Conservation (phyloP, 2,888 invertebrate genomes). For the Apotomis turbidana region DNA sequence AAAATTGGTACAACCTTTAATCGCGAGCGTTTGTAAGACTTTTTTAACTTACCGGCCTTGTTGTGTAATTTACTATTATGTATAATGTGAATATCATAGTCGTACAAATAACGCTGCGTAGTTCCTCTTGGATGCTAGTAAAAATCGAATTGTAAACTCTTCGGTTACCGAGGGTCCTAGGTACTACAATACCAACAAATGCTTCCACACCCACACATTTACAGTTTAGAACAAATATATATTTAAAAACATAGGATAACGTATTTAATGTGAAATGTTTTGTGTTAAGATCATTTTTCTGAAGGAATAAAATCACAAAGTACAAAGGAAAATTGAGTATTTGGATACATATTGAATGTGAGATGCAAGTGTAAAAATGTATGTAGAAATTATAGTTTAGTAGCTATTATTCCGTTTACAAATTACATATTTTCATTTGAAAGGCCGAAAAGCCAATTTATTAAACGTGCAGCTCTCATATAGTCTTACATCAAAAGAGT, state of each 20-base stretch:
- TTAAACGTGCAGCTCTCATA: slow-evolving; percentile 21
- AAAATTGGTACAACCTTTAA: too few species aligned
- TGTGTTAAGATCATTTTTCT: slow-evolving; percentile 69
- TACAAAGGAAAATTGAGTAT: slow-evolving; percentile 64
- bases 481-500: not conserved
- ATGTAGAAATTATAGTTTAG: slow-evolving; percentile 51
- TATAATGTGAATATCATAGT: slow-evolving; percentile 8
- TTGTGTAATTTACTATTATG: not conserved
- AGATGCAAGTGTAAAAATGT: slow-evolving; percentile 67
- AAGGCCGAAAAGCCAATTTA: slow-evolving; percentile 13
- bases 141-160: slow-evolving; percentile 5
- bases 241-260: slow-evolving; percentile 43
- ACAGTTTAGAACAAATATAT: slow-evolving; percentile 42
- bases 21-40: too few species aligned
- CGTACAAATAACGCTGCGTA: slow-evolving; percentile 30
- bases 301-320: slow-evolving; percentile 71
- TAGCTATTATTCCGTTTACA: slow-evolving; percentile 32
- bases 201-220: slow-evolving; percentile 33
- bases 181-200: slow-evolving; percentile 26
- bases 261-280: slow-evolving; percentile 67
- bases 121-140: not conserved
- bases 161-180: slow-evolving; percentile 7
- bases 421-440: slow-evolving; percentile 31
- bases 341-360: slow-evolving; percentile 55
- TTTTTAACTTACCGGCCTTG: not conserved